Conservation (phyloP, 2,888 invertebrate genomes). For the Heliconius ismenius region DNA sequence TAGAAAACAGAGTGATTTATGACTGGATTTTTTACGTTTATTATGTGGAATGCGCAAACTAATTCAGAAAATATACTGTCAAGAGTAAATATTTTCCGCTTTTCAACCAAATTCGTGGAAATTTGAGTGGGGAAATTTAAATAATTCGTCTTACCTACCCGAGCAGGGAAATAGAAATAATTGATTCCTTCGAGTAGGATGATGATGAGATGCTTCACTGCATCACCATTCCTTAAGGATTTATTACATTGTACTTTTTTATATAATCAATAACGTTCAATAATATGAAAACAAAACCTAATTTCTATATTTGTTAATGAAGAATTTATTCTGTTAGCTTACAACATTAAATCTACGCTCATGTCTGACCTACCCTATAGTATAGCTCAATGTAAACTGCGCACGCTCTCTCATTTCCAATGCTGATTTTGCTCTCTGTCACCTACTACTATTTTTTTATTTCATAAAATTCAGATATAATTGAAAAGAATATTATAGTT, state of each 20-base stretch:
- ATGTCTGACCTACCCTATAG: conserved; percentile 77
- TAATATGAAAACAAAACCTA: not conserved
- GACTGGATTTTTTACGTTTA: not conserved
- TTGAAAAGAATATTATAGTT: not conserved
- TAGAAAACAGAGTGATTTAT: not conserved
- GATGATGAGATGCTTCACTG: not conserved
- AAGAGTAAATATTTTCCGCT: too few relatives aligned
- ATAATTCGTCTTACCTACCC: too few relatives aligned
- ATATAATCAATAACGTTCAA: not conserved
- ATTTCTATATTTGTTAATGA: not conserved
- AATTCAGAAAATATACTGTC: not conserved
- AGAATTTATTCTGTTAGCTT: conserved; percentile 3
- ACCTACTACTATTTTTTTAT: conserved; percentile 2
- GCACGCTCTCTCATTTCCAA: conserved; percentile 70
- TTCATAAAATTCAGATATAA: not conserved
- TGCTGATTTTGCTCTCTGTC: conserved; percentile 63
- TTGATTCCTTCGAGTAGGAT: too few relatives aligned
- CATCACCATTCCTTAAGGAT: not conserved
- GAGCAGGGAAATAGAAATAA: too few relatives aligned
- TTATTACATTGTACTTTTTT: not conserved
- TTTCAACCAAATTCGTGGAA: too few relatives aligned
- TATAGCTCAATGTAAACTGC: conserved; percentile 66
- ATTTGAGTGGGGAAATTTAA: too few relatives aligned
- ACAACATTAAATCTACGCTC: conserved; percentile 59
- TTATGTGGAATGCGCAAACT: not conserved